Conservation (phyloP, 2,797 vertebrate genomes). For the Dendrocincla tyrannina region DNA sequence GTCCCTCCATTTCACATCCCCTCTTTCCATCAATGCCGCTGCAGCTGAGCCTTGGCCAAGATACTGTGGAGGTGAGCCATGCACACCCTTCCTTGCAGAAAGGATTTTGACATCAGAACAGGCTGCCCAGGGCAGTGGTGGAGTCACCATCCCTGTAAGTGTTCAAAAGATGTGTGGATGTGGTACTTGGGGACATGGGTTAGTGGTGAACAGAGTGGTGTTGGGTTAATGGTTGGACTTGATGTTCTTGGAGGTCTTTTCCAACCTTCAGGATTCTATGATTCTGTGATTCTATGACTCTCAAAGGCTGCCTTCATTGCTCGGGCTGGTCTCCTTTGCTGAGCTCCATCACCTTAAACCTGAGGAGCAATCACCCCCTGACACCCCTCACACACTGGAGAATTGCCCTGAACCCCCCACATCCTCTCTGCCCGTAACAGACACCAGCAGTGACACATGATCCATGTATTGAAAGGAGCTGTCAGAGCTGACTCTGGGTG, state of each 20-base stretch:
- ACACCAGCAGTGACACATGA: not conserved
- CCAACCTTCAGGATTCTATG: not conserved
- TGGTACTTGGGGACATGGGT: not conserved
- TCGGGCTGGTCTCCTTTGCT: not conserved
- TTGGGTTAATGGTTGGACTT: not conserved
- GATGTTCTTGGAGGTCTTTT: not conserved
- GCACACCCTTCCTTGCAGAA: not conserved
- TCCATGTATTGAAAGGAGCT: not conserved
- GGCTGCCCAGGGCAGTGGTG: not conserved
- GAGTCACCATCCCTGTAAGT: not conserved
- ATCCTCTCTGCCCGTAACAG: not conserved
- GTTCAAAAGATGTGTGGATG: not conserved
- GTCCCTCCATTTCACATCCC: not conserved
- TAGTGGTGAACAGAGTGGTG: not conserved
- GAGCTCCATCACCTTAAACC: not conserved
- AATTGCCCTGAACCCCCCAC: not conserved
- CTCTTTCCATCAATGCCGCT: fast-evolving
- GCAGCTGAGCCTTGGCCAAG: not conserved
- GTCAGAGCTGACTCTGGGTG: not conserved
- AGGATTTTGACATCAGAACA: not conserved
- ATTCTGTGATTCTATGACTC: not conserved
- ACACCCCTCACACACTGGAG: fast-evolving
- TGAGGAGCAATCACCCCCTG: not conserved
- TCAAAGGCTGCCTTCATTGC: not conserved
- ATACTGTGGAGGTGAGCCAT: fast-evolving